phyloP scores from a whole-genome alignment of 2,113 vertebrate genomes.

The Calyptommatus sinebrachiatus region DNA sequence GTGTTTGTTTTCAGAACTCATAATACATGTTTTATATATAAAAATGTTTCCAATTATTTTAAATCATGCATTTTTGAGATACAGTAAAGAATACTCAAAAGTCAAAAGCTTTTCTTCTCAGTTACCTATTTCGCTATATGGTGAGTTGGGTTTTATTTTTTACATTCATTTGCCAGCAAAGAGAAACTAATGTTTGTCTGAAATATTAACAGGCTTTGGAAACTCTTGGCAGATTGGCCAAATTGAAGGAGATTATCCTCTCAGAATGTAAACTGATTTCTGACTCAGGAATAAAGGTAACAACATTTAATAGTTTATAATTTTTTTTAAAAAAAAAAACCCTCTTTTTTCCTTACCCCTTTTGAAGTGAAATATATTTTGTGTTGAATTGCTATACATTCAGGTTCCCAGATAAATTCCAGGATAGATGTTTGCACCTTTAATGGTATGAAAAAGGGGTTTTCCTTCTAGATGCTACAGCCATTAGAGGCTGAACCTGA shows the following conservation, averaged over 20 bases:
- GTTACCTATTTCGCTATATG: no score
- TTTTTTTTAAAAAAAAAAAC: neutral
- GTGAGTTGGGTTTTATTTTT: neutral
- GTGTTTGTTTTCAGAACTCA: neutral
- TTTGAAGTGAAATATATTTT: neutral
- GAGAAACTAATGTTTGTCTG: constrained; percentile 33
- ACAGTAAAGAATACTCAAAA: no score
- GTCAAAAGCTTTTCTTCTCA: no score
- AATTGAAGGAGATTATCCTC: constrained; percentile 73
- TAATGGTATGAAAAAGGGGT: no score
- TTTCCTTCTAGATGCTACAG: no score
- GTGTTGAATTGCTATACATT: neutral
- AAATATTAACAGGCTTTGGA: constrained; percentile 72
- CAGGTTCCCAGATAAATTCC: neutral
- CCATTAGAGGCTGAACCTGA: no score
- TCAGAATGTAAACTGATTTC: constrained; percentile 74
- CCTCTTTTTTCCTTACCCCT: neutral
- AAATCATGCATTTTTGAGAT: no score
- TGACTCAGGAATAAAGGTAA: constrained; percentile 80
- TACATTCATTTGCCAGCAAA: neutral
- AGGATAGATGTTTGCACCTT: no score
- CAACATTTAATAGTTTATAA: neutral
- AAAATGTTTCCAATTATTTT: no score
- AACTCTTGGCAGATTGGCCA: constrained; percentile 55
- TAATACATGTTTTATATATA: neutral